A percentile compares a stretch with the other conserved stretches of the same genome.
Conservation (phyloP, 53 echinoderm and acorn worm species). For the Holothuria leucospilota region DNA sequence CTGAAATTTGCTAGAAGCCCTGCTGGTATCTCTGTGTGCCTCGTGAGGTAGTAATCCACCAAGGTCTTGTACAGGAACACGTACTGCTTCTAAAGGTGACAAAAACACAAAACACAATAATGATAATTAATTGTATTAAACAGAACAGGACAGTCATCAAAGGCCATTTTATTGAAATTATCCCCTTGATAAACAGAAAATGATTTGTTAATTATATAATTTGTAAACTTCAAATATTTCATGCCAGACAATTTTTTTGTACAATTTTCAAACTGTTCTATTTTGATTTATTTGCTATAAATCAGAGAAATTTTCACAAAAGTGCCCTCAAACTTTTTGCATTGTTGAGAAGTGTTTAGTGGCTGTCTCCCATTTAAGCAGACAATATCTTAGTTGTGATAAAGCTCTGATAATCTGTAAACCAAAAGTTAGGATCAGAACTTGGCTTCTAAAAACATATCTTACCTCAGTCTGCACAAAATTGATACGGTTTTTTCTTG, state of each 20-base stretch:
- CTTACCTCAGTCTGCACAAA: slow-evolving; percentile 87
- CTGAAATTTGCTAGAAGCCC: neutral
- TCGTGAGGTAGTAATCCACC: slow-evolving; percentile 74
- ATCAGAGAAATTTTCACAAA: too few species aligned
- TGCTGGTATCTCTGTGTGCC: slow-evolving; percentile 70
- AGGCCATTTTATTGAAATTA: too few species aligned
- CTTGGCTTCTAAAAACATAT: neutral
- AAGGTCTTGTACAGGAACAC: slow-evolving; percentile 77
- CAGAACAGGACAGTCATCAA: too few species aligned
- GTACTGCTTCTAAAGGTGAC: slow-evolving; percentile 75
- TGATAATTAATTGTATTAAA: too few species aligned
- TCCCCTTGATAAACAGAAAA: too few species aligned
- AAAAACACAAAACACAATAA: neutral
- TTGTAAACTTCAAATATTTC: too few species aligned
- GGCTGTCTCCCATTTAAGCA: neutral
- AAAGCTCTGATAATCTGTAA: slow-evolving; percentile 28
- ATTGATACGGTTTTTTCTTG: slow-evolving; percentile 55
- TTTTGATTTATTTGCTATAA: too few species aligned
- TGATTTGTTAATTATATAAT: too few species aligned
- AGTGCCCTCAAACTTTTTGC: too few species aligned
- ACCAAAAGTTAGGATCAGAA: slow-evolving; percentile 48
- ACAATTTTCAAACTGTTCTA: too few species aligned
- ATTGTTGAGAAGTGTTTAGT: neutral
- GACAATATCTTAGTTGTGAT: neutral
- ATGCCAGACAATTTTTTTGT: too few species aligned